Evolutionary conservation across 2,113 vertebrate species (phyloP), one percentile per base, ranked within the genome.

Genomic region (Scophthalmus maximus): DNA sequence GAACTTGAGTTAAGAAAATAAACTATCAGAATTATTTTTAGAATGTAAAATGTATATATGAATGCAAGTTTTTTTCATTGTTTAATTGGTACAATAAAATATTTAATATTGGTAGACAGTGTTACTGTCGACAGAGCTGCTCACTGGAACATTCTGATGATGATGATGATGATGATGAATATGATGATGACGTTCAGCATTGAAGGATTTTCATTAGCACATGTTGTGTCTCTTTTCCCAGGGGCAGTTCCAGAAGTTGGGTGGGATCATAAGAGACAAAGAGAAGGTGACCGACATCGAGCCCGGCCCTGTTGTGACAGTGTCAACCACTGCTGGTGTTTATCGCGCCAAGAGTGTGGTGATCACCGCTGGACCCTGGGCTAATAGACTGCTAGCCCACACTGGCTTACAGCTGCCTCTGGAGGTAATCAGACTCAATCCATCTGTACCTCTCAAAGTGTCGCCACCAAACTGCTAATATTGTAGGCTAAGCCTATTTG

Each of bases 331-430:
- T 0, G 66, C 70, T 0, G 88, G 89, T 10, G 87, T 82, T 51
- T 96, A 98, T 89, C 89, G 56, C 78, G 92, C 96, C 5, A 92
- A 88, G 32, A 93, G 86, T 49, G 32, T 98, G 77, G 85, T 97
- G 87, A 93, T 98, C 70, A 88, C 96, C 0, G 95, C 94, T 0
- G 97, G 97, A 68, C 86, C 96, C 6, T 98, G 97, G 97, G 87
- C 95, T 0, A 91, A 94, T n/a, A 73, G 10, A 38, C 69, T 98
- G 0, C 85, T 98, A 65, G 78, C 77, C 14, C 89, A 91, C 1
- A 87, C 93, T 53, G 95, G 95, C 9, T 87, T 96, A 5, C 77
- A 77, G 58, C 88, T 98, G 34, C 97, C 97, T 0, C 94, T 99
- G 38, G 89, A 96, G 96, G 97, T 98, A 89, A 8, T 49, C 0